phyloP scores from a whole-genome alignment of 2,888 invertebrate species.

The Parnassius orleans region DNA sequence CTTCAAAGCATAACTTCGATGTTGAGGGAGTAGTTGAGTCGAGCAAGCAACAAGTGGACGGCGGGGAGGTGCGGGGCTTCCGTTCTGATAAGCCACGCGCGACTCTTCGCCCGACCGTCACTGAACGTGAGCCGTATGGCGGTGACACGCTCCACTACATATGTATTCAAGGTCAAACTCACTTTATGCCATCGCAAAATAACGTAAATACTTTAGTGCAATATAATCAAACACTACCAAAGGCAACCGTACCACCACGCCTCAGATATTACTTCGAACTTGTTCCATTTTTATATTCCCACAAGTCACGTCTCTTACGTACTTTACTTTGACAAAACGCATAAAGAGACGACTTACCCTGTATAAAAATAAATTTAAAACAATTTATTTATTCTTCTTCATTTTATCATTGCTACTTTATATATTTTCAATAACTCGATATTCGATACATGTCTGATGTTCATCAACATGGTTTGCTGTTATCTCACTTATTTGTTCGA shows the following conservation, averaged over 20 bases:
- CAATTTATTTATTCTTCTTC: too few species aligned
- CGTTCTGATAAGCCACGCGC: slow-evolving; percentile 1
- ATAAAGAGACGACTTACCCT: too few species aligned
- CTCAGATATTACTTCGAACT: background rate
- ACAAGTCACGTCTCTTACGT: too few species aligned
- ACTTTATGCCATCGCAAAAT: slow-evolving; percentile 16
- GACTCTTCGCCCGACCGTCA: background rate
- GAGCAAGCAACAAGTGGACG: slow-evolving; percentile 7
- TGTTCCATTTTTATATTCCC: too few species aligned
- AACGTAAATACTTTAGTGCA: slow-evolving; percentile 5
- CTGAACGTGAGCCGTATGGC: slow-evolving; percentile 5
- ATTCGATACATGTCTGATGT: background rate
- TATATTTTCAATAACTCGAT: too few species aligned
- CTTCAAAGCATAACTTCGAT: slow-evolving; percentile 1
- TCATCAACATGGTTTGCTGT: background rate
- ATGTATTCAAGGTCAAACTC: slow-evolving; percentile 17
- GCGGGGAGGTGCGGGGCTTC: slow-evolving; percentile 22
- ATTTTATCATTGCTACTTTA: too few species aligned
- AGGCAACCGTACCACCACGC: background rate
- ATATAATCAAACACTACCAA: background rate
- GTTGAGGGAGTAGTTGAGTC: slow-evolving; percentile 40
- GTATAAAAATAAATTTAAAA: too few species aligned
- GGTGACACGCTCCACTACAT: slow-evolving; percentile 17
- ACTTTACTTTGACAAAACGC: too few species aligned
- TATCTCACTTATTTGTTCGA: slow-evolving; percentile 1